Evolutionary conservation across 2,888 invertebrate species (phyloP), one percentile per base, ranked within the genome.

Genomic region (Orthonevra nobilis): DNA sequence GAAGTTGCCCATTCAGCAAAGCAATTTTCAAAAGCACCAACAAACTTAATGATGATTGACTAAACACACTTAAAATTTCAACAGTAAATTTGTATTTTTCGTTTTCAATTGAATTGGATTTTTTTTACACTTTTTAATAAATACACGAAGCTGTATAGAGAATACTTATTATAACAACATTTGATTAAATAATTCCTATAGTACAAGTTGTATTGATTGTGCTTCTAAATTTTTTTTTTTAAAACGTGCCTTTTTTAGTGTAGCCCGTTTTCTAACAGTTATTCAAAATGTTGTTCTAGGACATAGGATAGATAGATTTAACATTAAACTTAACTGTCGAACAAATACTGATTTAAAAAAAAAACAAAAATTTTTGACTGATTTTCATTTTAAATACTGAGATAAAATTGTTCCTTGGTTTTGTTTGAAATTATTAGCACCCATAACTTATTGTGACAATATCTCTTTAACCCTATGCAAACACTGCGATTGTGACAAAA

Each of bases 391-490:
- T 38, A 38, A 36, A 50, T 38, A 58, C 50, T 68, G 68, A 48
- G 58, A 40, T 4, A 28, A 15, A 34, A 23, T 28, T 28, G 36
- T 40, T 15, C 17, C 19, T 50, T 52, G 50, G 32, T 44, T 46
- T n/a, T n/a, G n/a, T n/a, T n/a, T n/a, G n/a, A n/a, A n/a, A n/a
- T 23, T 36, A 20, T 42, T 60, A 74, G 73, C 73, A 68, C 68
- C 68, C 7, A n/a, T 69, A 26, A 17, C 23, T 54, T 12, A 19
- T 36, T 69, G 40, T 52, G 52, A 73, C 48, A 66, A 44, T 23
- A 23, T 23, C 3, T 23, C 3, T 23, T 4, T 23, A 4, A 69
- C 69, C 74, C 69, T 74, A 61, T 69, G 56, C 52, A 44, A 36
- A 38, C 19, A n/a, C n/a, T n/a, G n/a, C n/a, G n/a, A n/a, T n/a